Evolutionary conservation across 2,888 invertebrate genomes (phyloP), one percentile per base, ranked within the genome.

Genomic region (Drosophila testacea): DNA sequence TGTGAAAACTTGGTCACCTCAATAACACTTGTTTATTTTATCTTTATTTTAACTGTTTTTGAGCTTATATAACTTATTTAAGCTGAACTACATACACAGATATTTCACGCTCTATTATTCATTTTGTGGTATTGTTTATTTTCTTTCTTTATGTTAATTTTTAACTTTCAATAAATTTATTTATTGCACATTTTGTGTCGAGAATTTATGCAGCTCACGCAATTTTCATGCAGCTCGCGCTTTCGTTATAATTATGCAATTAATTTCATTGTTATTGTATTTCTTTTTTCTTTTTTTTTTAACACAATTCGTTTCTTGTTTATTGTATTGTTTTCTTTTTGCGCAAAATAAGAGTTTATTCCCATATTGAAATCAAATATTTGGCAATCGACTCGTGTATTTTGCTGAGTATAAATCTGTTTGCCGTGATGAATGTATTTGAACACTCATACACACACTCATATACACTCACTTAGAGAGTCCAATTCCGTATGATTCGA

Each of bases 201-300:
- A 84, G 88, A 84, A 87, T 84, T 84, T 79, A 84, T 84, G 79
- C 77, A 56, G 54, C 63, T 83, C 87, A 81, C 84, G 81, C 69
- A 86, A 78, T 74, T 81, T 83, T 75, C 62, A 73, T 73, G 69
- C 70, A 62, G 61, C 62, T 73, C 28, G 55, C 51, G 68, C 48
- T 66, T 82, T 80, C 65, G 42, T 69, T 73, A 75, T 73, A 68
- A 83, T 83, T 67, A 77, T 81, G 69, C 69, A 83, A 83, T 72
- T 62, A 51, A 46, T 72, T 70, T 66, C 50, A 30, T 59, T 64
- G 44, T 60, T 77, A 34, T 69, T 27, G 38, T n/a, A 27, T 32
- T 32, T 64, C 10, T 62, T 7, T 50, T 47, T 57, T 39, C 16
- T 60, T 73, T 55, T 22, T 22, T 22, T 22, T 22, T 22, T 22